phyloP scores from a whole-genome alignment of 2,113 vertebrate species.

The Larimichthys crocea region DNA sequence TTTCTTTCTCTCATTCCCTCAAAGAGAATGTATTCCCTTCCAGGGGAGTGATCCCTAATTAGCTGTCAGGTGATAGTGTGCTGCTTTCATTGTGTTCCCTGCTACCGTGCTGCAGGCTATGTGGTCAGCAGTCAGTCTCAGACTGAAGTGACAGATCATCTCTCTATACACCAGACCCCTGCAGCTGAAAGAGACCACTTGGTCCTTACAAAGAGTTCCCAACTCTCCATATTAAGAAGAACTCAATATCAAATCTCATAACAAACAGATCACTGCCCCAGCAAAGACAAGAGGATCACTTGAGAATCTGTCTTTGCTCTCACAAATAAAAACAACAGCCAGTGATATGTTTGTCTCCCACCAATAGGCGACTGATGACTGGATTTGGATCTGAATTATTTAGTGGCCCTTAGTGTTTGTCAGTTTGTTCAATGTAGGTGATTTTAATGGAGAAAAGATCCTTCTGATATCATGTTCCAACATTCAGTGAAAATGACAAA shows the following conservation, averaged over 20 bases:
- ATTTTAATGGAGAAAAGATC: conserved; percentile 53
- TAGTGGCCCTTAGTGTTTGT: conserved; percentile 51
- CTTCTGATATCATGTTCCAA: conserved; percentile 48
- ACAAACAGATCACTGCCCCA: conserved; percentile 67
- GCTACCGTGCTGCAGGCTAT: conserved; percentile 77
- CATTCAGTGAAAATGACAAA: conserved; percentile 51
- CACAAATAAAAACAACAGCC: conserved; percentile 65
- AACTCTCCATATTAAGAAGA: conserved; percentile 69
- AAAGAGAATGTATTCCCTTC: conserved; percentile 83
- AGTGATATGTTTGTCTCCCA: conserved; percentile 38
- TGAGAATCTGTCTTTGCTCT: conserved; percentile 43
- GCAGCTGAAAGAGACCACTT: conserved; percentile 81
- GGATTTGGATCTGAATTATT: conserved; percentile 68
- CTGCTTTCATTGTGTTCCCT: conserved; percentile 73
- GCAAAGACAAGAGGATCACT: conserved; percentile 62
- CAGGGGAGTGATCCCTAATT: conserved; percentile 83
- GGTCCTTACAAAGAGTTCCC: conserved; percentile 79
- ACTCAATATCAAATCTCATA: conserved; percentile 74
- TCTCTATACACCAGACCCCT: conserved; percentile 66
- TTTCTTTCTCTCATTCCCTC: conserved; percentile 74
- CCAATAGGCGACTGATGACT: conserved; percentile 42
- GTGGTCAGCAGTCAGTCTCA: conserved; percentile 78
- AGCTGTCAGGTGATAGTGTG: conserved; percentile 83
- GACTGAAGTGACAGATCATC: conserved; percentile 79
- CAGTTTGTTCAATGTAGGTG: conserved; percentile 48